Base-by-base conservation (phyloP, 2,113 vertebrate species). In the Cyrtonyx montezumae region DNA sequence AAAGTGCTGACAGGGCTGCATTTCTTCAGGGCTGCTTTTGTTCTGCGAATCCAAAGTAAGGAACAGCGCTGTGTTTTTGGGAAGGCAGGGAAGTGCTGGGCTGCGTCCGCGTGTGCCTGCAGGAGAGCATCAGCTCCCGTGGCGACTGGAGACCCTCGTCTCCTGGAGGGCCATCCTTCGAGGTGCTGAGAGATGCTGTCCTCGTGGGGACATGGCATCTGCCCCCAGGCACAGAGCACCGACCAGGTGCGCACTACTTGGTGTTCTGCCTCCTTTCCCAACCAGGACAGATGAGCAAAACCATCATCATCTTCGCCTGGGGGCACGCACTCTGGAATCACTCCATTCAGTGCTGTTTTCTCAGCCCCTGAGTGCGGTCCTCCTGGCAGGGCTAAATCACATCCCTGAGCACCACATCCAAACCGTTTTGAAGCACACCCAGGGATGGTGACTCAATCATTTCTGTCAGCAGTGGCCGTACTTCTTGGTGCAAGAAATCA, bases 101-200 rank as follows among this genome's bases (percentile, higher is more conserved):
- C 5, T 0, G 0, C 37, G 49, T 20, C 62, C 17, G 46, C 8
- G 17, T 1, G 6, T 28, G 20, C 28, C 9, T 7, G 13, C 21
- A 40, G 34, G 65, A 43, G 9, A 70, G 11, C n/a, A 59, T 8
- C 34, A n/a, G 22, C 55, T 51, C 62, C 48, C 15, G 0, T 30
- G 14, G 65, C 17, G 22, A 10, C 1, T 4, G 28, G 37, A 71
- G 19, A 65, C 43, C 6, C 18, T 9, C 67, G 18, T 28, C 18
- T 55, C 9, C 26, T 25, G 23, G 23, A 40, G 23, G 43, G 21
- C 36, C 37, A 10, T 3, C 43, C 75, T 42, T 34, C 9, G 3
- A 37, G 30, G 17, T 15, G 45, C 4, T 28, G 51, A n/a, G 65
- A 73, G 49, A 51, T 51, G 49, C 30, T 55, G 7, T 4, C 25